Percentiles rank a stretch among this genome's conserved stretches.
These are phyloP conservation scores for Chrysolina haemoptera DNA, from an alignment of 2,888 invertebrate genomes.

Conservation along the genomic window DNA sequence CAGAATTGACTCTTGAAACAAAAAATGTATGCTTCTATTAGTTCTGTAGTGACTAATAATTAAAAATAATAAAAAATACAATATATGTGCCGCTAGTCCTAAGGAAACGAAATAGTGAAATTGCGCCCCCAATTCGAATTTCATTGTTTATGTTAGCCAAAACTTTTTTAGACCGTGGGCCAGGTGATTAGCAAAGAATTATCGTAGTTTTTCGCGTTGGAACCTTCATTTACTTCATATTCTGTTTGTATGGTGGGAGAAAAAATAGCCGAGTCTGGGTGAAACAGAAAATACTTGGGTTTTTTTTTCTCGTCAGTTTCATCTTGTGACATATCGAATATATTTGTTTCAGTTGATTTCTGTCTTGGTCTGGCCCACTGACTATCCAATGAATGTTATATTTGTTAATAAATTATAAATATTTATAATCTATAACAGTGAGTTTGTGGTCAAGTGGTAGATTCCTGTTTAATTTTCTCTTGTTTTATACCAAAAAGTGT, in stretches of 20 bases:
- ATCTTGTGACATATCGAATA: constrained; percentile 19
- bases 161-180: constrained; percentile 36
- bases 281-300: background rate
- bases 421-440: constrained; percentile 63
- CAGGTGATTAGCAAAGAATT: constrained; percentile 7
- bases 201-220: background rate
- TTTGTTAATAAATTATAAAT: constrained; percentile 69
- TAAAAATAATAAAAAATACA: constrained; percentile 52
- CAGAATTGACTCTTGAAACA: constrained; percentile 50
- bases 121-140: constrained; percentile 24
- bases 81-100: constrained; percentile 66
- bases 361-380: constrained; percentile 32
- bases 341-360: constrained; percentile 14
- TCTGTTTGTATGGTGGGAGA: background rate
- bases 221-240: background rate
- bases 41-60: constrained; percentile 65
- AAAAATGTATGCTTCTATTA: constrained; percentile 63
- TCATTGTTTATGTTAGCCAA: constrained; percentile 31
- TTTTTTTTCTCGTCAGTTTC: background rate
- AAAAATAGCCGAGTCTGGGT: background rate
- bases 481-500: background rate
- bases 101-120: constrained; percentile 37
- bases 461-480: constrained; percentile 37
- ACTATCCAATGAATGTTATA: constrained; percentile 68
- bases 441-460: constrained; percentile 59